Conservation (phyloP, 2,113 vertebrate species). For the Mormoops blainvillei region DNA sequence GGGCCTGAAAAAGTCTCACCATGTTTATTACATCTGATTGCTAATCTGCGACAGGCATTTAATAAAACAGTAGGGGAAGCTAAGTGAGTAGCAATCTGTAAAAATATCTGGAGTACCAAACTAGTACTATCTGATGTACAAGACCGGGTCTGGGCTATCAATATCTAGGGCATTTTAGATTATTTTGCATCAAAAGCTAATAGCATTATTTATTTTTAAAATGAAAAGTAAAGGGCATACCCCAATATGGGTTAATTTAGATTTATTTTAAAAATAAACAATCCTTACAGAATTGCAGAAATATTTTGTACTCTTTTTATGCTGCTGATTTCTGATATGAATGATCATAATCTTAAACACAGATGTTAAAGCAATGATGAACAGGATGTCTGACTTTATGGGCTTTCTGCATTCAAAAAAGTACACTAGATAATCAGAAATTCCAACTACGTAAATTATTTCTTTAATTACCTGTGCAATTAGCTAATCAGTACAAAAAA, state of each 20-base stretch:
- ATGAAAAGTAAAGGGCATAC: not conserved
- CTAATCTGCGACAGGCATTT: not conserved
- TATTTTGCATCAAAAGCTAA: slow-evolving; percentile 1
- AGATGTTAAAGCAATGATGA: not conserved
- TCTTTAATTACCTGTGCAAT: not conserved
- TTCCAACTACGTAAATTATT: not conserved
- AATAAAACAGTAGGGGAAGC: not conserved
- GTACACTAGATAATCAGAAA: not conserved
- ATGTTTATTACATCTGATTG: not conserved
- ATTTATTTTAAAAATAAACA: not conserved
- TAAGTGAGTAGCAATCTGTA: not conserved
- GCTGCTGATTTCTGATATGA: too few relatives aligned
- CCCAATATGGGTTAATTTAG: not conserved
- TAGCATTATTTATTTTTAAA: not conserved
- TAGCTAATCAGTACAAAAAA: not conserved
- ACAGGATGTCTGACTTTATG: not conserved
- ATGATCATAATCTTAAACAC: too few relatives aligned
- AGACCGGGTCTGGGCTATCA: not conserved
- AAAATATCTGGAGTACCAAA: not conserved
- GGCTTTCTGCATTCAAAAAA: not conserved
- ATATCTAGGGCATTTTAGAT: not conserved
- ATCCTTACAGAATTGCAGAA: not conserved
- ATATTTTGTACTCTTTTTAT: not conserved
- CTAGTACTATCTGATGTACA: not conserved
- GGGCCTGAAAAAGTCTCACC: not conserved